phyloP scores from a whole-genome alignment of 2,113 vertebrate species.

The Barnardius zonarius region DNA sequence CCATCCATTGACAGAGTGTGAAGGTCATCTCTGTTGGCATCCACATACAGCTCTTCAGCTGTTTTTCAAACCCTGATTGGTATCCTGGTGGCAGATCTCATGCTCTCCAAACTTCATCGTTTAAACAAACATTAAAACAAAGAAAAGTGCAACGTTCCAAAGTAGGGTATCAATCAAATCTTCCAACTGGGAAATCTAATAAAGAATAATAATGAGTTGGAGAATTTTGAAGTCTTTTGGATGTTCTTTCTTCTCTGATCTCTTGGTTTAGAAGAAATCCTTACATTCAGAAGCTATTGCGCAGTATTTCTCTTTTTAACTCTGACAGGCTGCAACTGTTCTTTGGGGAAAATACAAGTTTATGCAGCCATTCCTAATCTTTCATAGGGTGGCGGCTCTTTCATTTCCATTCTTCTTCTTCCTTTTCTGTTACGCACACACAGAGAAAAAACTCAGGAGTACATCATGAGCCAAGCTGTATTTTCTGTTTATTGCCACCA shows the following conservation, averaged over 20 bases:
- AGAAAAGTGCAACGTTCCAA: not conserved
- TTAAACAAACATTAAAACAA: not conserved
- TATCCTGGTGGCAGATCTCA: not conserved
- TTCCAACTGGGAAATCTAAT: not conserved
- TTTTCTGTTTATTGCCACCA: slow-evolving; percentile 77
- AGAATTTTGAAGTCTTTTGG: not conserved
- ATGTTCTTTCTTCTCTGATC: not conserved
- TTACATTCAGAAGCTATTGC: not conserved
- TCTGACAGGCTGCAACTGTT: not conserved
- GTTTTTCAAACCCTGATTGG: not conserved
- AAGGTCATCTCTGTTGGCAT: not conserved
- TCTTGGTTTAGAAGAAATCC: not conserved
- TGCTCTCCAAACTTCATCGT: not conserved
- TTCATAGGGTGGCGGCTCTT: not conserved
- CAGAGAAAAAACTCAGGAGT: slow-evolving; percentile 1
- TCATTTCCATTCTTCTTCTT: not conserved
- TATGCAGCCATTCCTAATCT: not conserved
- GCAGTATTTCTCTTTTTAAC: not conserved
- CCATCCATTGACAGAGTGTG: not conserved
- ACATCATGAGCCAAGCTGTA: slow-evolving; percentile 57
- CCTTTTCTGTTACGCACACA: not conserved
- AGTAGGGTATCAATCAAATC: not conserved
- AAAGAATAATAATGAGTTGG: not conserved
- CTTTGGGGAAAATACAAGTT: slow-evolving; percentile 10
- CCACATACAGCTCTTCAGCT: not conserved